phyloP scores from a whole-genome alignment of 2,113 vertebrate species.

The Hippocampus abdominalis region DNA sequence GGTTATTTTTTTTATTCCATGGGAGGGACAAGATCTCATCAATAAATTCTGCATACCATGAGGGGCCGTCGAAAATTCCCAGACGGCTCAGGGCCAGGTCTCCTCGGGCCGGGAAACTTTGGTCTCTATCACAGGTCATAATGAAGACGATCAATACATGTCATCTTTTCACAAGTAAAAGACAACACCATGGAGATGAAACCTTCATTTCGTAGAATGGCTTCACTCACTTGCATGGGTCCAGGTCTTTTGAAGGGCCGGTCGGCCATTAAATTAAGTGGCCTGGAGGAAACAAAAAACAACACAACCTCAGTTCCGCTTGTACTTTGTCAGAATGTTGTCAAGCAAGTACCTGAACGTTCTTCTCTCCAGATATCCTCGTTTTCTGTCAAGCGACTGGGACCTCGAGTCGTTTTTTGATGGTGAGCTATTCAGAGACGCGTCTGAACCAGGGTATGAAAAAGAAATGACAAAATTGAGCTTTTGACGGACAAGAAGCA shows the following conservation, averaged over 20 bases:
- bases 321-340: neutral
- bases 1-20: neutral
- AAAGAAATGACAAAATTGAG: neutral
- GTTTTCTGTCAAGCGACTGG: constrained; percentile 39
- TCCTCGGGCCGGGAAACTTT: constrained; percentile 42
- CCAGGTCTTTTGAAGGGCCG: constrained; percentile 45
- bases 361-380: constrained; percentile 42
- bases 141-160: neutral
- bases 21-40: neutral
- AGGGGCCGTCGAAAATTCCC: constrained; percentile 64
- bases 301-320: neutral
- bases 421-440: constrained; percentile 43
- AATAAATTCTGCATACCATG: constrained; percentile 59
- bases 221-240: constrained; percentile 46
- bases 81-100: constrained; percentile 29
- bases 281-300: constrained; percentile 35
- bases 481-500: neutral
- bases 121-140: constrained; percentile 45
- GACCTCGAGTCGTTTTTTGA: constrained; percentile 47
- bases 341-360: constrained; percentile 33
- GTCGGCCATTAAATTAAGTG: constrained; percentile 20
- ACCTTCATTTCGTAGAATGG: neutral
- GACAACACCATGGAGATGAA: neutral
- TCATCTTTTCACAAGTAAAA: neutral
- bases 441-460: constrained; percentile 44